Evolutionary conservation across 2,113 vertebrate genomes (phyloP).

Genomic region (Rhombomys opimus): DNA sequence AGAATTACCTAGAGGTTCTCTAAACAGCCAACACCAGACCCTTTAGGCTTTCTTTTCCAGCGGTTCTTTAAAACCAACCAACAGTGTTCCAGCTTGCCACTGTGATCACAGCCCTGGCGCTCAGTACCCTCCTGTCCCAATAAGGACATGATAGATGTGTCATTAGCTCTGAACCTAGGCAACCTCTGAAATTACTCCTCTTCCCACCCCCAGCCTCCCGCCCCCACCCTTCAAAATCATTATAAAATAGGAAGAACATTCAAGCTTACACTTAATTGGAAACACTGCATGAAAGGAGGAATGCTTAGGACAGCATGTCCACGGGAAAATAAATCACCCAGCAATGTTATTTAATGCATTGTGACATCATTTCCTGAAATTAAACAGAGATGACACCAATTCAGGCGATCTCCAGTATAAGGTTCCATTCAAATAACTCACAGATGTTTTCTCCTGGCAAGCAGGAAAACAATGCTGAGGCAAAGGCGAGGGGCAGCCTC

Average conservation of each 20-base stretch:
- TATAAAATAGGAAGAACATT: slow-evolving; percentile 78
- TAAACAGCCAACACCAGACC: slow-evolving; percentile 85
- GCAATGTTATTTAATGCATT: slow-evolving; percentile 88
- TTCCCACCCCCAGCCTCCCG: slow-evolving; percentile 38
- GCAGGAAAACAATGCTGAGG: slow-evolving; percentile 87
- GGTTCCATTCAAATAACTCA: slow-evolving; percentile 90
- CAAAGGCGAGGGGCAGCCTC: slow-evolving; percentile 60
- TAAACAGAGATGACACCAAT: slow-evolving; percentile 90
- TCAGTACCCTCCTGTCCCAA: slow-evolving; percentile 89
- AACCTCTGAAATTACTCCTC: slow-evolving; percentile 88
- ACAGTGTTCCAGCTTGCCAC: slow-evolving; percentile 88
- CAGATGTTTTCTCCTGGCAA: slow-evolving; percentile 92
- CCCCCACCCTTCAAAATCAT: slow-evolving; percentile 64
- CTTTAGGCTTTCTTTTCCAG: slow-evolving; percentile 82
- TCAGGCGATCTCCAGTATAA: slow-evolving; percentile 84
- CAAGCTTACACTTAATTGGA: slow-evolving; percentile 87
- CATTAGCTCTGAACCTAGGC: slow-evolving; percentile 90
- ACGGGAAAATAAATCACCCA: slow-evolving; percentile 87
- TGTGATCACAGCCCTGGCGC: slow-evolving; percentile 89
- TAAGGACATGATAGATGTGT: slow-evolving; percentile 93
- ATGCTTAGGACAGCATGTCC: slow-evolving; percentile 87
- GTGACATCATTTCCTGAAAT: slow-evolving; percentile 91
- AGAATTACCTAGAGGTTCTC: slow-evolving; percentile 89
- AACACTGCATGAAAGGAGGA: slow-evolving; percentile 84
- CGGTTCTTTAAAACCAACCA: slow-evolving; percentile 87